Conservation (phyloP, 2,113 vertebrate species). For the Pituophis catenifer region DNA sequence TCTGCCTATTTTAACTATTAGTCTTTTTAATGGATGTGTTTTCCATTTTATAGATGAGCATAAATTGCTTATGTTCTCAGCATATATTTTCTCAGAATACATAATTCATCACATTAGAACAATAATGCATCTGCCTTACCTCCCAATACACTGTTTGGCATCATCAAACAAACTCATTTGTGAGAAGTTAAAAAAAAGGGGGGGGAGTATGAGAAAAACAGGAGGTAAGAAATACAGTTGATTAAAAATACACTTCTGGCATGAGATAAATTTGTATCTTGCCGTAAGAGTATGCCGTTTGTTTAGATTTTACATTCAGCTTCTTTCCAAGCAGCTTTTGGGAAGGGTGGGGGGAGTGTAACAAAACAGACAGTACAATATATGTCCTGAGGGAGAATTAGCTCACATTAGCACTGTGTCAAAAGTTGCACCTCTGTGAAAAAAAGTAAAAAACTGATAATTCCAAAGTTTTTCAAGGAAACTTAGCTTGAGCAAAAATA, state of each 20-base stretch:
- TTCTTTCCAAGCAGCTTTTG: slow-evolving; percentile 61
- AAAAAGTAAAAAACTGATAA: slow-evolving; percentile 52
- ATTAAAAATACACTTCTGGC: slow-evolving; percentile 58
- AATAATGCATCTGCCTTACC: slow-evolving; percentile 58
- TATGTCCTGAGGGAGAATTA: slow-evolving; percentile 60
- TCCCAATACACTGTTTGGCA: slow-evolving; percentile 71
- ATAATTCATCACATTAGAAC: slow-evolving; percentile 58
- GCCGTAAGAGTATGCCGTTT: slow-evolving; percentile 43
- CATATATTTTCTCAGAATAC: slow-evolving; percentile 50
- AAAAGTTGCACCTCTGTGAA: slow-evolving; percentile 60
- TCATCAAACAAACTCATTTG: slow-evolving; percentile 55
- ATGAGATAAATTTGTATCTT: slow-evolving; percentile 52
- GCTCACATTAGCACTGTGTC: slow-evolving; percentile 55
- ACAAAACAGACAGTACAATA: slow-evolving; percentile 56
- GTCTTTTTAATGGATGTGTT: slow-evolving; percentile 47
- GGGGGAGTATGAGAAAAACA: slow-evolving; percentile 39
- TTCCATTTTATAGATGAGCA: slow-evolving; percentile 55
- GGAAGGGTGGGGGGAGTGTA: slow-evolving; percentile 36
- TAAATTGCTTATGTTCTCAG: slow-evolving; percentile 59
- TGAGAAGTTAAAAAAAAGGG: slow-evolving; percentile 20
- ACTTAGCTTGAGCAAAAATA: slow-evolving; percentile 56
- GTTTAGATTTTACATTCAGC: slow-evolving; percentile 53
- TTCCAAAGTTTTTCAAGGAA: slow-evolving; percentile 52
- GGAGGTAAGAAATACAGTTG: slow-evolving; percentile 52
- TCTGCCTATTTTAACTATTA: slow-evolving; percentile 47